A percentile compares a stretch with the other conserved stretches of the same genome.
These are phyloP conservation scores for Sceloporus undulatus DNA, from an alignment of 2,113 vertebrate species.

Conservation along the genomic window DNA sequence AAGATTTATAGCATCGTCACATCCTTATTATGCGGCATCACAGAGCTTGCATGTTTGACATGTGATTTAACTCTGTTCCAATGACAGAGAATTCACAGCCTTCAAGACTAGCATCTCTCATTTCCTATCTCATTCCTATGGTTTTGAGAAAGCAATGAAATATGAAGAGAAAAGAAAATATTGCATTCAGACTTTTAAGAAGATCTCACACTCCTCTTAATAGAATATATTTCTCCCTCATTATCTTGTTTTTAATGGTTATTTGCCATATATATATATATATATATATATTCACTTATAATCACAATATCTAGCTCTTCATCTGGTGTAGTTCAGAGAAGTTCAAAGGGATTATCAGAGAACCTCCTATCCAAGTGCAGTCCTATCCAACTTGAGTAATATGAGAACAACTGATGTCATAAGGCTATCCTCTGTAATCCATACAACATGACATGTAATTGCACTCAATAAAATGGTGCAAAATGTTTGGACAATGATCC, in stretches of 20 bases:
- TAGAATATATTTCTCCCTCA: neutral
- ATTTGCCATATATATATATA: neutral
- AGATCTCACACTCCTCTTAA: neutral
- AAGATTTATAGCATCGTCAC: constrained; percentile 28
- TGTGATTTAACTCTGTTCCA: constrained; percentile 42
- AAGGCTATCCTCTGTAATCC: neutral
- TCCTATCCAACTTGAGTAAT: neutral
- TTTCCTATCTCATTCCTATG: constrained; percentile 17
- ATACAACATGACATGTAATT: neutral
- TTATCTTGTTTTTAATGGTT: neutral
- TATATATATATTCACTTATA: neutral
- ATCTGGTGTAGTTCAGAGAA: neutral
- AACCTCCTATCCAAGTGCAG: too few relatives aligned
- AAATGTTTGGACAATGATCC: too few relatives aligned
- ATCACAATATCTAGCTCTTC: neutral
- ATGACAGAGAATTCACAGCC: constrained; percentile 33
- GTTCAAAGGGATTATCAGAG: neutral
- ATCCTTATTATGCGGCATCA: constrained; percentile 58
- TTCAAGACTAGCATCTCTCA: constrained; percentile 23
- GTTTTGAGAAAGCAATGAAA: neutral
- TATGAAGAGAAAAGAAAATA: neutral
- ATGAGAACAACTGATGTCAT: neutral
- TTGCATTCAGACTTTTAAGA: neutral
- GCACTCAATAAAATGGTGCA: neutral
- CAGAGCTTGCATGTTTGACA: constrained; percentile 18